A percentile compares a stretch with the other conserved stretches of the same genome.
phyloP scores from a whole-genome alignment of 2,797 vertebrate species.

The Garrulus glandarius region DNA sequence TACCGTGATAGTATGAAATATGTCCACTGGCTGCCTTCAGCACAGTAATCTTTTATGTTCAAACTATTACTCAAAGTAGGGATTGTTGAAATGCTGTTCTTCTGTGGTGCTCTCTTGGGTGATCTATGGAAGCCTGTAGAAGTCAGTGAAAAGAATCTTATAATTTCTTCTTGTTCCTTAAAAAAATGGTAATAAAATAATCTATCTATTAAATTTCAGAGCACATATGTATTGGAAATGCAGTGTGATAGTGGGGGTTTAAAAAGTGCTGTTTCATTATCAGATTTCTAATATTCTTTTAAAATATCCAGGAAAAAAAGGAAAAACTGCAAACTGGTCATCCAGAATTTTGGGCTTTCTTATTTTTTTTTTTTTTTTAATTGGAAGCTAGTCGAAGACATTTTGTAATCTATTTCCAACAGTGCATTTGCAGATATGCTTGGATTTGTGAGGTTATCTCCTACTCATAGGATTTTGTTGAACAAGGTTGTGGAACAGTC shows the following conservation, averaged over 20 bases:
- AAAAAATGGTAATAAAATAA: background rate
- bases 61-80: constrained; percentile 25
- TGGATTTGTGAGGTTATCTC: background rate
- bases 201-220: background rate
- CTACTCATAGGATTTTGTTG: background rate
- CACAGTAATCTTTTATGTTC: constrained; percentile 40
- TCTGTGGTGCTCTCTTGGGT: background rate
- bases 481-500: background rate
- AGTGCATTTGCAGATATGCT: background rate
- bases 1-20: constrained; percentile 25
- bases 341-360: background rate
- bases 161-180: background rate
- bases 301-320: background rate
- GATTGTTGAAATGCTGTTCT: constrained; percentile 28
- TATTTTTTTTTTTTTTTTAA: background rate
- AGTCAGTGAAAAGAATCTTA: background rate
- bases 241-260: background rate
- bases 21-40: constrained; percentile 23
- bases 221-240: background rate
- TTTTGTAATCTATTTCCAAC: background rate
- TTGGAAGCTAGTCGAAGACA: background rate
- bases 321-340: accelerated
- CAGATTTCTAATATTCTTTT: background rate
- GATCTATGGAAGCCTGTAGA: background rate
- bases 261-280: background rate